Percentiles rank a stretch among this genome's conserved stretches.
phyloP scores from a whole-genome alignment of 2,113 vertebrate species.

The Ctenomys sociabilis region DNA sequence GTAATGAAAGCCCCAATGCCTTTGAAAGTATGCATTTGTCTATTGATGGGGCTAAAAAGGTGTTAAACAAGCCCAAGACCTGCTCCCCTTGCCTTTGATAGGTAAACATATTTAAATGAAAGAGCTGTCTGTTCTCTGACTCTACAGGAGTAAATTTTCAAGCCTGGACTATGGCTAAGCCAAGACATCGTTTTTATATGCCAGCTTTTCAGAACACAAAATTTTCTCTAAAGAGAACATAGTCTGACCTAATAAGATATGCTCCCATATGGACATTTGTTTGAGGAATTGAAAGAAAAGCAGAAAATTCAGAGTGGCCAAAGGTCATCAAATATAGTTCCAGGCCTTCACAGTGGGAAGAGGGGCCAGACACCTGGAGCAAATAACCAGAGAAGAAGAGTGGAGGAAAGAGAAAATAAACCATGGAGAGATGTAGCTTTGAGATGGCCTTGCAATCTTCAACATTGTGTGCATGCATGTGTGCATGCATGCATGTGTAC shows the following conservation, averaged over 20 bases:
- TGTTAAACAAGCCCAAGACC: not conserved
- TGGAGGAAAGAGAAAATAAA: not conserved
- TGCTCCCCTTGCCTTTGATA: not conserved
- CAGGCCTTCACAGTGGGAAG: not conserved
- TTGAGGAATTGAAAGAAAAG: not conserved
- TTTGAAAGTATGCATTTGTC: not conserved
- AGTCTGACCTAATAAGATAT: not conserved
- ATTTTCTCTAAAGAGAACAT: not conserved
- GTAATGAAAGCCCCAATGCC: rapidly evolving
- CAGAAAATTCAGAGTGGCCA: not conserved
- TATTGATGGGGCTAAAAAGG: not conserved
- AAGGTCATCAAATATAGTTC: not conserved
- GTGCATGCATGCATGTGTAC: no score
- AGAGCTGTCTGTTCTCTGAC: not conserved
- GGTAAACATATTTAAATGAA: not conserved
- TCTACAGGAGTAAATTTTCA: not conserved
- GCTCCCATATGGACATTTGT: not conserved
- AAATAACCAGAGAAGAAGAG: not conserved
- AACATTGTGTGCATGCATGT: rapidly evolving
- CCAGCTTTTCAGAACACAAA: not conserved
- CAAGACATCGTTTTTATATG: not conserved
- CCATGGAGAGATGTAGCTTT: not conserved
- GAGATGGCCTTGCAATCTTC: not conserved
- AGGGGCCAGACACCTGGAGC: not conserved
- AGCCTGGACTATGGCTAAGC: not conserved